These are phyloP conservation scores for Antheraea mylitta DNA, from an alignment of 1,140 invertebrate genomes.

Conservation along the genomic window DNA sequence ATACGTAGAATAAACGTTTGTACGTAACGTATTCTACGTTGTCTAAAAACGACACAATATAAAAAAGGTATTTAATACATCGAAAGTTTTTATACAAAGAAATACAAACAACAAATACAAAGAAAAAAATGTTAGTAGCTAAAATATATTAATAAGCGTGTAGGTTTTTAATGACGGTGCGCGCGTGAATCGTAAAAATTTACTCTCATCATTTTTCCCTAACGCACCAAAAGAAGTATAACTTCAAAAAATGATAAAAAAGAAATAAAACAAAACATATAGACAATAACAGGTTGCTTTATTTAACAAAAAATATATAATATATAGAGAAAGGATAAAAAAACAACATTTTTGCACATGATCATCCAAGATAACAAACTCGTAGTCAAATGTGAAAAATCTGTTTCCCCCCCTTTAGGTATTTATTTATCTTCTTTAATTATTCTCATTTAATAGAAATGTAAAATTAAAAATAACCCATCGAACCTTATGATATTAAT, in stretches of 20 bases:
- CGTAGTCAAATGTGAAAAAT: slow-evolving; percentile 51
- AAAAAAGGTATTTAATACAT: too few relatives aligned
- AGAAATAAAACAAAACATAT: slow-evolving; percentile 70
- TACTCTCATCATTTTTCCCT: neutral
- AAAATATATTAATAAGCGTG: too few relatives aligned
- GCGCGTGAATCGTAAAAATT: too few relatives aligned
- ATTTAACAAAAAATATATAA: slow-evolving; percentile 79
- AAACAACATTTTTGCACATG: slow-evolving; percentile 70
- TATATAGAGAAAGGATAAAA: slow-evolving; percentile 67
- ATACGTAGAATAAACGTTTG: too few relatives aligned
- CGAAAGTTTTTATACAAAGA: too few relatives aligned
- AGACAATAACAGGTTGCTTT: slow-evolving; percentile 78
- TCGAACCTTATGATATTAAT: slow-evolving; percentile 74
- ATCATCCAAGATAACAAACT: slow-evolving; percentile 38
- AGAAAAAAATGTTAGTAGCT: too few relatives aligned
- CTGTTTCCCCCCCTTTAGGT: slow-evolving; percentile 37
- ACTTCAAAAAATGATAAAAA: slow-evolving; percentile 32
- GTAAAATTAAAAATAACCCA: slow-evolving; percentile 78
- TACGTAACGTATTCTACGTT: too few relatives aligned
- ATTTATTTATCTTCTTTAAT: slow-evolving; percentile 16
- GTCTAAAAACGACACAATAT: too few relatives aligned
- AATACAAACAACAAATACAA: too few relatives aligned
- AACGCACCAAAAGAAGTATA: slow-evolving; percentile 33
- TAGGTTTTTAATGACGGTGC: too few relatives aligned
- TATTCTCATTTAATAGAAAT: slow-evolving; percentile 55